Evolutionary conservation across 2,797 vertebrate genomes (phyloP), one percentile per base, ranked within the genome.

Genomic region (Rhadinocentrus ornatus): DNA sequence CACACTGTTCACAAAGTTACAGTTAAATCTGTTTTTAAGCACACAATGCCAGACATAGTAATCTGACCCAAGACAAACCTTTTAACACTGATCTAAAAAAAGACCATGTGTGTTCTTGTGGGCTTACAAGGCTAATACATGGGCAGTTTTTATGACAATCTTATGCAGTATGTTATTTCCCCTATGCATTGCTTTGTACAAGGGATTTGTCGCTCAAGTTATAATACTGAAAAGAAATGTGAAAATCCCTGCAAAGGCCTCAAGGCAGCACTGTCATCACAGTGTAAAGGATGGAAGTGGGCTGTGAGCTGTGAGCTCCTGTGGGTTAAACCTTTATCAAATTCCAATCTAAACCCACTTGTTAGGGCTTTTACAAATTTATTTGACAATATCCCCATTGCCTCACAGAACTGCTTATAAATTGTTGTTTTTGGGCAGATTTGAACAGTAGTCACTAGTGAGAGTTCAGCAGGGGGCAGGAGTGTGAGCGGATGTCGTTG

Each of bases 401-500:
- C 75, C 85, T 82, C 77, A 85, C 82, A 72, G 44, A 86, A 80
- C 86, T 78, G 73, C 76, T 65, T 65, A 71, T 79, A 79, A 44
- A 81, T 83, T 24, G 11, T 39, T 78, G 75, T 78, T 66, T 46
- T 46, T 8, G 15, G 67, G 69, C 73, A 76, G 71, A 69, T 44
- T 64, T 50, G 24, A 34, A 13, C 6, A 1, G 22, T 13, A 71
- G 63, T 92, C 90, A 93, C 82, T 91, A 88, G 72, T 78, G 78
- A 9, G 87, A 79, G 71, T 86, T 91, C 90, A 93, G 88, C 6
- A 96, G 95, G 78, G 98, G 98, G 86, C 98, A 99, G 89, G 98
- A 97, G 87, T 99, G 97, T 18, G 98, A 97, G 73, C 94, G 96
- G 90, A 99, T 97, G 87, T 98, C 96, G 5, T 92, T 95, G 93